Evolutionary conservation across 2,888 invertebrate genomes (phyloP), one percentile per base, ranked within the genome.

Genomic region (Coelopa pilipes): DNA sequence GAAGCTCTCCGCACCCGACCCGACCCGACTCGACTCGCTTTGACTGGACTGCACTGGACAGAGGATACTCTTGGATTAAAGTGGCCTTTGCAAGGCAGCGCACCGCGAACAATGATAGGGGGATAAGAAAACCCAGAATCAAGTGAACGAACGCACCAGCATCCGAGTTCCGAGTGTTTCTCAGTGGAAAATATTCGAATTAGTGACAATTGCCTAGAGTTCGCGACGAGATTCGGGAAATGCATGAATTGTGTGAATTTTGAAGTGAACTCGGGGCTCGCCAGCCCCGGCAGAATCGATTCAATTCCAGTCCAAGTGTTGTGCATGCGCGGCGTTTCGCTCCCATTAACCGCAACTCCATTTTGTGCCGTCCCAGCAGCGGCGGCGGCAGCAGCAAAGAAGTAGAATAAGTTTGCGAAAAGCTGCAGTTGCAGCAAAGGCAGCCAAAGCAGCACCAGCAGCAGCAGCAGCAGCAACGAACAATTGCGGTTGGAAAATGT

Each of bases 301-400:
- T 34, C 34, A 34, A 34, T 34, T 34, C 53, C 53, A n/a, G n/a
- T 53, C n/a, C 53, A 15, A 53, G n/a, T 69, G 4, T 19, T 17
- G 24, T 70, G 57, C 57, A 46, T 70, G 70, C 34, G 50, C 53
- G 53, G 63, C 24, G 63, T 72, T 71, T 65, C 71, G 71, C 67
- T 74, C 74, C 60, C 71, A 74, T 71, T 74, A 74, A 67, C 66
- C 74, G 62, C 76, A 77, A 79, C 79, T 78, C 79, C 79, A 79
- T 79, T 79, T 79, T 79, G 77, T 77, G 71, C 74, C 73, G 70
- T 21, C 15, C 15, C 34, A 4, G 60, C 19, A 71, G 53, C 50
- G 19, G 13, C 19, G 50, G 60, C 21, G 60, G 19, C 53, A 68
- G 57, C 70, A 67, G 70, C 73, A 66, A 67, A 21, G 55, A 66